Conservation (phyloP, 2,113 vertebrate species). For the Gambusia holbrooki region DNA sequence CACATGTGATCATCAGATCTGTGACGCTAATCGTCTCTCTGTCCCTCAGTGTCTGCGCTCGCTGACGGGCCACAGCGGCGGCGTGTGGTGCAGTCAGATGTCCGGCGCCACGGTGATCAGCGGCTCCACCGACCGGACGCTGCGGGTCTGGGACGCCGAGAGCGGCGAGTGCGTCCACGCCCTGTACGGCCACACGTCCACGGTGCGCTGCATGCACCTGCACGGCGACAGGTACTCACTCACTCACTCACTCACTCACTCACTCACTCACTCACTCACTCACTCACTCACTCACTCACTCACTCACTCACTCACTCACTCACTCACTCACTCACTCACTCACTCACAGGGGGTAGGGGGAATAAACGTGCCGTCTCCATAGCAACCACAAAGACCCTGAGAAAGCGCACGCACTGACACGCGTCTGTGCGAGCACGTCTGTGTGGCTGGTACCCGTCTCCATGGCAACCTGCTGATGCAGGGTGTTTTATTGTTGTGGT, state of each 20-base stretch:
- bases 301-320: too few species aligned
- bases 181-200: slow-evolving; percentile 94
- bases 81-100: slow-evolving; percentile 99
- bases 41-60: slow-evolving; percentile 91
- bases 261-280: too few species aligned
- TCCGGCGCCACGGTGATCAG: slow-evolving; percentile 94
- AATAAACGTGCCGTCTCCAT: slow-evolving; percentile 76
- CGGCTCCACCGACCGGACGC: slow-evolving; percentile 93
- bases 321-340: slow-evolving; percentile 11
- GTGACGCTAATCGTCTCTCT: background rate
- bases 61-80: slow-evolving; percentile 91
- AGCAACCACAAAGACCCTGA: slow-evolving; percentile 81
- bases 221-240: slow-evolving; percentile 89
- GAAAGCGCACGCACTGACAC: slow-evolving; percentile 4
- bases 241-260: background rate
- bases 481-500: background rate
- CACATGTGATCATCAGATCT: background rate
- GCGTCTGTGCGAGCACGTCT: background rate
- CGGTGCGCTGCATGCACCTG: slow-evolving; percentile 97
- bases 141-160: slow-evolving; percentile 96
- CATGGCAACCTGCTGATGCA: slow-evolving; percentile 15
- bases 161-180: slow-evolving; percentile 94
- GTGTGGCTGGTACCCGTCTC: slow-evolving; percentile 60
- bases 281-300: too few species aligned
- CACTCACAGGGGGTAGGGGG: too few species aligned